Evolutionary conservation across 2,888 invertebrate genomes (phyloP).

Genomic region (Rhabditoides inermis): DNA sequence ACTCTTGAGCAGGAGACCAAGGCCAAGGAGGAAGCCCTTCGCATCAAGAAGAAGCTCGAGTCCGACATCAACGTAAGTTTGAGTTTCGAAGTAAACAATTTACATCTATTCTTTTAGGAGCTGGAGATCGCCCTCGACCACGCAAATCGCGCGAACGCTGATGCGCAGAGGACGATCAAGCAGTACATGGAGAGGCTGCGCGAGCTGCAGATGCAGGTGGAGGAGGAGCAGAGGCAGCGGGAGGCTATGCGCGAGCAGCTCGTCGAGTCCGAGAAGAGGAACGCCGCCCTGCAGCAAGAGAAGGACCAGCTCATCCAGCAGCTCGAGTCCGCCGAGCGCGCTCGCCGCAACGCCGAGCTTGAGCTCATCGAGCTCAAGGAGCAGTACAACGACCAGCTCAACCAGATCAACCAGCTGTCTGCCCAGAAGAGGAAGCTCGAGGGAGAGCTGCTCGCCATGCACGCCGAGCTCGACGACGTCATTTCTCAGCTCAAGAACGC

Average conservation of each 20-base stretch:
- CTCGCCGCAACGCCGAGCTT: constrained; percentile 94
- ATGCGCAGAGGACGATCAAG: constrained; percentile 76
- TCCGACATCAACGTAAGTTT: constrained; percentile 83
- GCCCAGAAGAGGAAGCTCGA: constrained; percentile 99
- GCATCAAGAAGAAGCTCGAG: constrained; percentile 99
- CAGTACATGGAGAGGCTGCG: constrained; percentile 93
- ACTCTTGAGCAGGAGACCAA: constrained; percentile 49
- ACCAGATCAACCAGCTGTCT: constrained; percentile 73
- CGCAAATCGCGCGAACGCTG: constrained; percentile 73
- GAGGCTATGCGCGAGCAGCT: constrained; percentile 79
- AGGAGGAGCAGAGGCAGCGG: constrained; percentile 93
- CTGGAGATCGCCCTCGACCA: constrained; percentile 91
- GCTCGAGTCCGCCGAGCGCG: constrained; percentile 77
- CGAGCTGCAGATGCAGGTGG: constrained; percentile 59
- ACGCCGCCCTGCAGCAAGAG: constrained; percentile 92
- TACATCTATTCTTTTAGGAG: constrained; percentile 3
- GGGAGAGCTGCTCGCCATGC: constrained; percentile 83
- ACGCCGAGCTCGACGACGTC: constrained; percentile 93
- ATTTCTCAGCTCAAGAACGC: constrained; percentile 96
- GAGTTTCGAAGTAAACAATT: neutral
- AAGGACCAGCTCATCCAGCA: constrained; percentile 78
- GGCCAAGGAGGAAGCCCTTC: constrained; percentile 72
- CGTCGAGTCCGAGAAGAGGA: constrained; percentile 90
- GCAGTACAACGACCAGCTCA: constrained; percentile 89
- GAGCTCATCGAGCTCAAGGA: constrained; percentile 96